Evolutionary conservation across 2,113 vertebrate genomes (phyloP).

Genomic region (Cichladusa arquata): DNA sequence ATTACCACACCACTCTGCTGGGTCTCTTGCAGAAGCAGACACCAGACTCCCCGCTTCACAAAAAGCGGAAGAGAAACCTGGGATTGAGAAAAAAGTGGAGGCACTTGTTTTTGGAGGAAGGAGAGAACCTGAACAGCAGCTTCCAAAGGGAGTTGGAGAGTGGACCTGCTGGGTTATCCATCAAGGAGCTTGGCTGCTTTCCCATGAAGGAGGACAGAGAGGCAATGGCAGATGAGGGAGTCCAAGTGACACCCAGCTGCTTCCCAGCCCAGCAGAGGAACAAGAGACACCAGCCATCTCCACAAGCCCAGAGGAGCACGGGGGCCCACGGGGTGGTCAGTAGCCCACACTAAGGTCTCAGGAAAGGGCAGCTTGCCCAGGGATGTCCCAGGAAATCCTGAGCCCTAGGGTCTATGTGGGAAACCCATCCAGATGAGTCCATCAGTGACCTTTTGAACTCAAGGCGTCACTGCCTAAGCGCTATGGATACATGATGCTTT

Average conservation of each 20-base stretch:
- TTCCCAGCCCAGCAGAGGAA: neutral
- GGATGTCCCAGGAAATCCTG: neutral
- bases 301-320: neutral
- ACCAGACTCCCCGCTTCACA: accelerated
- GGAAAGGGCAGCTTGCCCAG: neutral
- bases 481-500: neutral
- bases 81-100: neutral
- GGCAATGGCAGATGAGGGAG: neutral
- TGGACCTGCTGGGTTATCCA: neutral
- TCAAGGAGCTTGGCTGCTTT: neutral
- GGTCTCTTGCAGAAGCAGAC: neutral
- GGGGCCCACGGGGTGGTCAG: accelerated
- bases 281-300: neutral
- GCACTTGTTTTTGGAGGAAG: neutral
- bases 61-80: accelerated
- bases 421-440: neutral
- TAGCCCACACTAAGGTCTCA: neutral
- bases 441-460: neutral
- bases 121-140: neutral
- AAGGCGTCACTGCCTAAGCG: neutral
- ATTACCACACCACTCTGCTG: neutral
- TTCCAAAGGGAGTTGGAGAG: accelerated
- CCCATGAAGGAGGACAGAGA: neutral
- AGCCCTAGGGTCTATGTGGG: accelerated
- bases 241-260: neutral